phyloP scores from a whole-genome alignment of 2,888 invertebrate genomes.

The Operophtera brumata region DNA sequence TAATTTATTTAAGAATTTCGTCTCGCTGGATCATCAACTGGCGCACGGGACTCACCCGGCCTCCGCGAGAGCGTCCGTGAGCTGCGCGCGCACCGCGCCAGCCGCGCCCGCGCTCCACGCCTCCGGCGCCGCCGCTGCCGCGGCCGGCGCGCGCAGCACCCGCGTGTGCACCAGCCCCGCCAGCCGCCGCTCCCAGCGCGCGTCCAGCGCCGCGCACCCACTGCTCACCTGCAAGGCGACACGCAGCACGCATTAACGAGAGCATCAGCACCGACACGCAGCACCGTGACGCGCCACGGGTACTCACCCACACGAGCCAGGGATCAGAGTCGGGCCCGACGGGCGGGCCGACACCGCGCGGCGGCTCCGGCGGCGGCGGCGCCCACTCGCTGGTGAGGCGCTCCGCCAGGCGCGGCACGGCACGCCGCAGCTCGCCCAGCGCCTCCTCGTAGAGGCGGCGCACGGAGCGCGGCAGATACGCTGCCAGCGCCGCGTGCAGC shows the following conservation, averaged over 20 bases:
- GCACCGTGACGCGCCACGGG: too few species aligned
- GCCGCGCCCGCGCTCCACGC: constrained; percentile 52
- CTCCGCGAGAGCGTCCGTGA: constrained; percentile 50
- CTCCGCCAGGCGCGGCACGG: constrained; percentile 48
- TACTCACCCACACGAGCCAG: constrained; percentile 49
- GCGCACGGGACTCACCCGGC: constrained; percentile 56
- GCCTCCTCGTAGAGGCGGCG: constrained; percentile 46
- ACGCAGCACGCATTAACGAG: too few species aligned
- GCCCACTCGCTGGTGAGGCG: constrained; percentile 36
- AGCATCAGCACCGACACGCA: too few species aligned
- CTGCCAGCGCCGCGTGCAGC: constrained; percentile 48
- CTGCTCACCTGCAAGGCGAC: constrained; percentile 6
- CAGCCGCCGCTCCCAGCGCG: constrained; percentile 48
- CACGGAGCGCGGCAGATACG: constrained; percentile 39
- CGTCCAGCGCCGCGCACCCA: constrained; percentile 35
- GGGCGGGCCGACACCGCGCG: constrained; percentile 27
- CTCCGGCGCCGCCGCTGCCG: constrained; percentile 42
- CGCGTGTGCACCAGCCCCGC: constrained; percentile 47
- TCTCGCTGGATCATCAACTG: too few species aligned
- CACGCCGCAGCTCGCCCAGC: constrained; percentile 45
- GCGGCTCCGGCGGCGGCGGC: constrained; percentile 16
- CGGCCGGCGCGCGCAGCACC: constrained; percentile 43
- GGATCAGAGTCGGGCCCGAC: constrained; percentile 35
- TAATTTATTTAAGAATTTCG: too few species aligned
- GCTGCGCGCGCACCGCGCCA: constrained; percentile 46